phyloP scores from a whole-genome alignment of 2,888 invertebrate species.

The Monochamus alternatus region DNA sequence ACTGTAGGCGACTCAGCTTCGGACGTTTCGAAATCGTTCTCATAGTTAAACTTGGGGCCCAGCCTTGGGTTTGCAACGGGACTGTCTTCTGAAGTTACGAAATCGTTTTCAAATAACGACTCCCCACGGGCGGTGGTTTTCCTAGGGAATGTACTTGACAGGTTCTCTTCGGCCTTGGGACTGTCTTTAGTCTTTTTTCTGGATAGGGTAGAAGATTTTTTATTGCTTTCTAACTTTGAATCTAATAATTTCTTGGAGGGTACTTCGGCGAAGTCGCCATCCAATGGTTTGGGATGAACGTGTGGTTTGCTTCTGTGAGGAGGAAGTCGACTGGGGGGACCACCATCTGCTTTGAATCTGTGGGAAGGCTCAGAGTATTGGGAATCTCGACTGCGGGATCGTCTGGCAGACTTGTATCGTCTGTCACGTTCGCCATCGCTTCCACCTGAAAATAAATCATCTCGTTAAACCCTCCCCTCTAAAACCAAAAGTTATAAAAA shows the following conservation, averaged over 20 bases:
- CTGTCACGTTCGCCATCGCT: constrained; percentile 75
- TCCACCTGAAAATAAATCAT: constrained; percentile 63
- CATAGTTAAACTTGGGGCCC: constrained; percentile 61
- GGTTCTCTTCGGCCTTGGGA: constrained; percentile 62
- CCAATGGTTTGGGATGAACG: constrained; percentile 69
- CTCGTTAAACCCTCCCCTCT: neutral
- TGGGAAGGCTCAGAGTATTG: constrained; percentile 67
- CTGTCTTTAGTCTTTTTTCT: constrained; percentile 65
- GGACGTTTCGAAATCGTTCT: constrained; percentile 66
- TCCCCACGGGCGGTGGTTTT: constrained; percentile 68
- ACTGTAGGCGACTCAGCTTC: constrained; percentile 63
- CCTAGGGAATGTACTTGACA: constrained; percentile 63
- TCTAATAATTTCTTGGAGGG: constrained; percentile 54
- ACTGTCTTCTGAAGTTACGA: constrained; percentile 70
- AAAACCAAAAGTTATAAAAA: neutral
- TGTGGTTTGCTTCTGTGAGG: constrained; percentile 62
- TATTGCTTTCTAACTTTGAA: constrained; percentile 58
- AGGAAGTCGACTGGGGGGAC: constrained; percentile 54
- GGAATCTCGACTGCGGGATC: constrained; percentile 70
- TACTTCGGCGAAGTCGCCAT: constrained; percentile 75
- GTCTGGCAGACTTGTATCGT: constrained; percentile 71
- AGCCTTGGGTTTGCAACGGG: constrained; percentile 52
- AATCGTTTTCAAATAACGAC: constrained; percentile 80
- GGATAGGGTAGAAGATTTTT: constrained; percentile 61
- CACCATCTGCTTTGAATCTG: constrained; percentile 65